Base-by-base conservation (phyloP, 2,888 invertebrate species). In the Torymus texanus region DNA sequence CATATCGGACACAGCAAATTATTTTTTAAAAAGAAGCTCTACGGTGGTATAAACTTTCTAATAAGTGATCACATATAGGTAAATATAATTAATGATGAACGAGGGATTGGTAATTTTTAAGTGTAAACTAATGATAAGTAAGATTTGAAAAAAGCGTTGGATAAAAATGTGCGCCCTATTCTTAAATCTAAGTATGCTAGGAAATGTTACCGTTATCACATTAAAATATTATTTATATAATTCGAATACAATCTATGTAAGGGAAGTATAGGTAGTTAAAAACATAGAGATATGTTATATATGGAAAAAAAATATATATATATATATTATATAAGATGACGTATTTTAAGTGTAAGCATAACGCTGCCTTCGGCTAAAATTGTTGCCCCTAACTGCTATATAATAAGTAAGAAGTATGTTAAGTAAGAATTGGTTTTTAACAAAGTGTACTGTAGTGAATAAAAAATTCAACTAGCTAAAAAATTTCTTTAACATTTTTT, bases 351-450 rank as follows among this genome's bases (percentile, higher is more conserved):
- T 83, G 82, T 84, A 83, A 83, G 83, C 83, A 88, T 88, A 87
- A 88, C 86, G 88, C 88, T 89, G 89, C 89, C 88, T 89, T 89
- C 87, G 87, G 88, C 88, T 89, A 85, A 87, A 88, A 79, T 88
- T 86, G 87, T 88, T 88, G 87, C 86, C 88, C 88, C 86, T 87
- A 87, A 74, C 81, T 81, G 76, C 81, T 86, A 86, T 88, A 87
- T 87, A 88, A 87, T 86, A 87, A 88, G 87, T 87, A 86, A 88
- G 74, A 65, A 71, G 79, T 81, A 21, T 81, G 81, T 77, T 77
- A 58, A 24, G 14, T 41, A 79, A 79, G 77, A 75, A 78, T 81
- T 12, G 16, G 41, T 5, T 55, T 62, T 59, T 53, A 29, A 41
- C 8, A 41, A 41, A 41, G 41, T 41, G 8, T 1, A 41, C 41